Evolutionary conservation across 2,113 vertebrate genomes (phyloP).

Genomic region (Pipa parva): DNA sequence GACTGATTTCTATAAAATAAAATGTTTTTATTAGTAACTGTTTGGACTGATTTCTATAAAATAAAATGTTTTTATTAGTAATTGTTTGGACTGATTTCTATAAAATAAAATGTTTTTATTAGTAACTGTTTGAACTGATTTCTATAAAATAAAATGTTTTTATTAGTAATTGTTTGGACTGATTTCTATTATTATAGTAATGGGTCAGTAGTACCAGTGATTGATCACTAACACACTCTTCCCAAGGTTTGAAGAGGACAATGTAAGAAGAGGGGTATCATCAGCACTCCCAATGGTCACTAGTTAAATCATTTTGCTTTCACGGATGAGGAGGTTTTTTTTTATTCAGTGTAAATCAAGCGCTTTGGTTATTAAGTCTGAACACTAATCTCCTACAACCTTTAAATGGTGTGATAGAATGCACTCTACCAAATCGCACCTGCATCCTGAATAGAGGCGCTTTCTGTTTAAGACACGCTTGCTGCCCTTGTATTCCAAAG

Average conservation of each 20-base stretch:
- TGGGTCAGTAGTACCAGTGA: too few species aligned
- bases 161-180: too few species aligned
- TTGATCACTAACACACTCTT: constrained; percentile 57
- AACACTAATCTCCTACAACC: constrained; percentile 94
- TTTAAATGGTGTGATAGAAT: constrained; percentile 90
- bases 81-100: too few species aligned
- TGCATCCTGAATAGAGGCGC: constrained; percentile 93
- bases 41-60: background rate
- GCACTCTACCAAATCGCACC: constrained; percentile 91
- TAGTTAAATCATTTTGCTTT: constrained; percentile 82
- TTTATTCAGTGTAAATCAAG: constrained; percentile 78
- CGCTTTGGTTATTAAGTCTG: constrained; percentile 82
- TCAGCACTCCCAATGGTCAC: constrained; percentile 67
- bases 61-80: background rate
- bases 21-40: too few species aligned
- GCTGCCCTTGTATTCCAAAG: constrained; percentile 90
- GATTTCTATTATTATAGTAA: too few species aligned
- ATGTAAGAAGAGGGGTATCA: constrained; percentile 75
- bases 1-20: too few species aligned
- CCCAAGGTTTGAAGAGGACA: constrained; percentile 64
- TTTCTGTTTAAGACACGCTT: constrained; percentile 95
- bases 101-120: background rate
- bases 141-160: background rate
- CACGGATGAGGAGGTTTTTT: constrained; percentile 80
- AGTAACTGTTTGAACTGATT: background rate